These are phyloP conservation scores for Drosophila bocki DNA, from an alignment of 1,140 invertebrate species.

Conservation along the genomic window DNA sequence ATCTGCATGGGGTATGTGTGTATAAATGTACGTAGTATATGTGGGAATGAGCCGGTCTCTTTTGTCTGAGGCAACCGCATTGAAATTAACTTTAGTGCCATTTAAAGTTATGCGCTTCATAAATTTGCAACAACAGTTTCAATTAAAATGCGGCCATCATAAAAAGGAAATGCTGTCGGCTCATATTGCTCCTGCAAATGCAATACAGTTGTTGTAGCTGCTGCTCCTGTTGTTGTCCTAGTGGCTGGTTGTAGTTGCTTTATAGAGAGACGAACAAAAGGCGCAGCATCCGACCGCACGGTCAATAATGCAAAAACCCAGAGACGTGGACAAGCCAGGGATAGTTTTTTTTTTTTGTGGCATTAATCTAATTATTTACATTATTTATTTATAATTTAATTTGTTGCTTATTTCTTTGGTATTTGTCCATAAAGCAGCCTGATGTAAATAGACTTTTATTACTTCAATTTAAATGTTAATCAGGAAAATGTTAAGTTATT, in stretches of 20 bases:
- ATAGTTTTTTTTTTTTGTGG: no score
- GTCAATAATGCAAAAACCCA: constrained; percentile 63
- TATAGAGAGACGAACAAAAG: constrained; percentile 62
- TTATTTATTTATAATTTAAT: no score
- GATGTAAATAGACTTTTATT: no score
- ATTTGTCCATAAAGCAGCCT: no score
- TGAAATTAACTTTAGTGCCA: constrained; percentile 83
- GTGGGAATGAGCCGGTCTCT: constrained; percentile 17
- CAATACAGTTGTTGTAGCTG: constrained; percentile 53
- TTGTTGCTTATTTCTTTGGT: background rate
- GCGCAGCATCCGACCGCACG: constrained; percentile 64
- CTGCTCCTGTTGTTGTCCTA: constrained; percentile 41
- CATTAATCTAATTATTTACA: no score
- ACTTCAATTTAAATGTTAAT: no score
- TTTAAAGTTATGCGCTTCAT: constrained; percentile 83
- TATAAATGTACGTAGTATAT: background rate
- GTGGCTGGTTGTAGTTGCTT: constrained; percentile 48
- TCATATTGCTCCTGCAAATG: constrained; percentile 73
- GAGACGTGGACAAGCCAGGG: constrained; percentile 8
- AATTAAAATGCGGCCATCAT: constrained; percentile 83
- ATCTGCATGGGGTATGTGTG: background rate
- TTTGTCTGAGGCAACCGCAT: constrained; percentile 71
- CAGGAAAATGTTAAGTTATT: background rate
- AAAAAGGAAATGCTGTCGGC: constrained; percentile 81
- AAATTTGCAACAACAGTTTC: constrained; percentile 83